A percentile compares a stretch with the other conserved stretches of the same genome.
phyloP scores from a whole-genome alignment of 2,888 invertebrate species.

The Gasteruption jaculator region DNA sequence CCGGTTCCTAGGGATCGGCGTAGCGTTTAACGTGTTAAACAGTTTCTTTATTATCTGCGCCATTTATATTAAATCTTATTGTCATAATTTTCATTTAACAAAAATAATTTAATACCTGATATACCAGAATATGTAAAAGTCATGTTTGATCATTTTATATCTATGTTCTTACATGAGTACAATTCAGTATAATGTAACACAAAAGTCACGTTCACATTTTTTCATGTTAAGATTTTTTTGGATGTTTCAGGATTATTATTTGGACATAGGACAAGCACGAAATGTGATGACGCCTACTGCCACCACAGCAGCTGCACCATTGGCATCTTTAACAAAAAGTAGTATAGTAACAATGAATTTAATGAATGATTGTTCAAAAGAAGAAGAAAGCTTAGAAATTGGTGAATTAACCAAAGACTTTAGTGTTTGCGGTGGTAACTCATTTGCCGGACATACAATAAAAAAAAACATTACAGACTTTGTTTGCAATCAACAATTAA shows the following conservation, averaged over 20 bases:
- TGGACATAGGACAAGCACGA: conserved; percentile 48
- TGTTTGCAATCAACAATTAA: no score
- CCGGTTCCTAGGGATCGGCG: no score
- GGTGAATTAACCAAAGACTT: neutral
- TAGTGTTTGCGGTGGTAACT: neutral
- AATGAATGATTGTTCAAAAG: no score
- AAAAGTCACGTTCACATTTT: neutral
- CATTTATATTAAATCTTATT: no score
- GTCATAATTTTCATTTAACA: no score
- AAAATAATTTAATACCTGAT: no score
- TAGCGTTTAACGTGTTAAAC: no score
- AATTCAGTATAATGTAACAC: neutral
- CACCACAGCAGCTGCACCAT: conserved; percentile 57
- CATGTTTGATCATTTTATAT: no score
- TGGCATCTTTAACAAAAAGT: conserved; percentile 52
- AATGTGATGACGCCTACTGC: conserved; percentile 35
- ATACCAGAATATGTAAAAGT: conserved; percentile 12
- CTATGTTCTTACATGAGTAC: no score
- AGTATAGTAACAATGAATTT: no score
- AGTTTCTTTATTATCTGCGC: no score
- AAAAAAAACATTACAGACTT: neutral
- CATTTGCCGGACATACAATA: conserved; percentile 1
- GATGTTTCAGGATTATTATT: conserved; percentile 37
- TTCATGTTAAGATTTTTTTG: neutral
- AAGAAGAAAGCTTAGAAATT: conserved; percentile 5